phyloP scores from a whole-genome alignment of 2,797 vertebrate genomes.

The Anabas testudineus region DNA sequence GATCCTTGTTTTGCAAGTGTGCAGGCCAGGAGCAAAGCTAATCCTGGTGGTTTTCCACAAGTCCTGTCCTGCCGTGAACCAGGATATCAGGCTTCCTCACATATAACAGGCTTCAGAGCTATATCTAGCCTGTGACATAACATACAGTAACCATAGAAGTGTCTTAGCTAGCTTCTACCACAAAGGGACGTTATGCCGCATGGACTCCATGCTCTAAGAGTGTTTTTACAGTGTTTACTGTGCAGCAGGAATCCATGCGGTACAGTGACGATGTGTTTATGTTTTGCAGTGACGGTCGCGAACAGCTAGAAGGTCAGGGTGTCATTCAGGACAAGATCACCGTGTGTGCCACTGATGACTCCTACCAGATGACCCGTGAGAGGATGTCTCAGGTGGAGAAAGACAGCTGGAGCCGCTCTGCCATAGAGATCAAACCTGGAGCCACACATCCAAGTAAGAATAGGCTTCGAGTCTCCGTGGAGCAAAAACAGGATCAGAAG shows the following conservation, averaged over 20 bases:
- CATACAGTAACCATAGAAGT: conserved; percentile 55
- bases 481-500: conserved; percentile 14
- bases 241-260: conserved; percentile 13
- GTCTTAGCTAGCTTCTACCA: conserved; percentile 42
- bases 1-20: conserved; percentile 57
- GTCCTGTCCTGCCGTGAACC: conserved; percentile 59
- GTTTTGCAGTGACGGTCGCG: conserved; percentile 79
- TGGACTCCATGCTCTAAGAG: conserved; percentile 13
- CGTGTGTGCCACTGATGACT: conserved; percentile 88
- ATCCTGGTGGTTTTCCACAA: conserved; percentile 56
- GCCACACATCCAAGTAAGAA: conserved; percentile 82
- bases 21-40: conserved; percentile 47
- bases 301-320: conserved; percentile 87
- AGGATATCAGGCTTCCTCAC: conserved; percentile 43
- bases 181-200: conserved; percentile 48
- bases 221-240: conserved; percentile 27
- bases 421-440: conserved; percentile 85
- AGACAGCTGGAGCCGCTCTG: conserved; percentile 85
- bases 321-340: conserved; percentile 91
- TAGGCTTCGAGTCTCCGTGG: conserved; percentile 1
- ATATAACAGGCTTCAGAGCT: conserved; percentile 37
- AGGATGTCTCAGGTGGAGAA: conserved; percentile 86
- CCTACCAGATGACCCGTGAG: conserved; percentile 85
- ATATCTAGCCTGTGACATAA: conserved; percentile 72
- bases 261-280: conserved; percentile 25